These are phyloP conservation scores for Merluccius polli DNA, from an alignment of 2,797 vertebrate genomes.

Conservation along the genomic window DNA sequence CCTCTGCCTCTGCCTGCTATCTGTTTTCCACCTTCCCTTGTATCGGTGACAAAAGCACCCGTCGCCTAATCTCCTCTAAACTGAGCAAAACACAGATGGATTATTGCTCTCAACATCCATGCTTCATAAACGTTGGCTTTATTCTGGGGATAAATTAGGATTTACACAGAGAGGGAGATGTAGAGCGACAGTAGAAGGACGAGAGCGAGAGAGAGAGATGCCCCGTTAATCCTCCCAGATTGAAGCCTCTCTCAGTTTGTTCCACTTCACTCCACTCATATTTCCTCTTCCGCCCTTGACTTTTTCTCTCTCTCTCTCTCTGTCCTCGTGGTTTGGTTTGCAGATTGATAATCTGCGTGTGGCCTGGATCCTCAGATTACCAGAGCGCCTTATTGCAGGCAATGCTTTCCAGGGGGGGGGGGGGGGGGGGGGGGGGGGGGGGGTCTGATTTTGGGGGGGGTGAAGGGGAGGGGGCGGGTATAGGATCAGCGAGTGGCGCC, in stretches of 20 bases:
- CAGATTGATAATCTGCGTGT: constrained; percentile 92
- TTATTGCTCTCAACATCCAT: constrained; percentile 74
- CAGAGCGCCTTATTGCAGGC: constrained; percentile 80
- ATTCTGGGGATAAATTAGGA: constrained; percentile 82
- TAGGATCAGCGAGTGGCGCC: constrained; percentile 3
- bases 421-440: constrained; percentile 31
- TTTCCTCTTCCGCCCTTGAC: constrained; percentile 23
- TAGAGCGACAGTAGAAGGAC: constrained; percentile 42
- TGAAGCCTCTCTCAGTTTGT: constrained; percentile 81
- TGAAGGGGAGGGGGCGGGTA: constrained; percentile 39
- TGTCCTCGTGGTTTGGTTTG: constrained; percentile 74
- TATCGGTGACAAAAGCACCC: constrained; percentile 70
- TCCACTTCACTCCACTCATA: constrained; percentile 65
- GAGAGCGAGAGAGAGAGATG: constrained; percentile 49
- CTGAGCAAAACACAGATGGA: constrained; percentile 74
- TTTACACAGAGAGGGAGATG: constrained; percentile 74
- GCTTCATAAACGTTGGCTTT: constrained; percentile 74
- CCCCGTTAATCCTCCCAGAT: constrained; percentile 79
- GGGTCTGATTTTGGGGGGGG: constrained; percentile 66
- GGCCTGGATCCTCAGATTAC: constrained; percentile 94
- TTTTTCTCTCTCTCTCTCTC: constrained; percentile 12
- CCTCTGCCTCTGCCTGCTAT: constrained; percentile 29
- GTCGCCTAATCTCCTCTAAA: constrained; percentile 75
- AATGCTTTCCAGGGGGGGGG: constrained; percentile 50
- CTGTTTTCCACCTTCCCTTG: constrained; percentile 55